These are phyloP conservation scores for Gallirallus australis DNA, from an alignment of 2,797 vertebrate genomes.

Conservation along the genomic window DNA sequence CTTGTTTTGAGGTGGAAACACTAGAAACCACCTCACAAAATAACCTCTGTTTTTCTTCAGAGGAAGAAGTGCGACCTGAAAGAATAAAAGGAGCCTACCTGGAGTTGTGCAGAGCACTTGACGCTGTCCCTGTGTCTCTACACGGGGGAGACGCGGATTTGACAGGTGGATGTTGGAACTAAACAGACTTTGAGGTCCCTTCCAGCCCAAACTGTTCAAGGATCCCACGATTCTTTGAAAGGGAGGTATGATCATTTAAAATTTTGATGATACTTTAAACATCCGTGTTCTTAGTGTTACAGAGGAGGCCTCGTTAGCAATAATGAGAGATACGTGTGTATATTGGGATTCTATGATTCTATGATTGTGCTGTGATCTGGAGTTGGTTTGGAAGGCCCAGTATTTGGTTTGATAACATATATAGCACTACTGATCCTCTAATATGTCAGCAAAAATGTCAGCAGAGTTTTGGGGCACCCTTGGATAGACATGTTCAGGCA, in stretches of 20 bases:
- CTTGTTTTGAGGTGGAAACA: not conserved
- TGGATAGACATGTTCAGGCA: not conserved
- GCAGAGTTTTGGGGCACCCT: not conserved
- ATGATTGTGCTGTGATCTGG: not conserved
- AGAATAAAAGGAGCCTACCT: too few species aligned
- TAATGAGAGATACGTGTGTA: not conserved
- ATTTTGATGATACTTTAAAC: not conserved
- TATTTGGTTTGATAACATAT: not conserved
- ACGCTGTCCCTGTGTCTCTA: too few species aligned
- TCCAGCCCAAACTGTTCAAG: too few species aligned
- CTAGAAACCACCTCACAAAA: too few species aligned
- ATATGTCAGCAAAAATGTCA: not conserved
- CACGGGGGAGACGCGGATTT: too few species aligned
- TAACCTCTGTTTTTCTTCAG: not conserved
- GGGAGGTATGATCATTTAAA: not conserved
- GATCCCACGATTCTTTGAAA: too few species aligned
- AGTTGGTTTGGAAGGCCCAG: not conserved
- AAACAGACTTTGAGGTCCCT: too few species aligned
- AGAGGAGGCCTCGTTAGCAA: not conserved
- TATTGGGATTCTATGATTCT: not conserved
- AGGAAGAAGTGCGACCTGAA: not conserved
- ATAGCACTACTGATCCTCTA: not conserved
- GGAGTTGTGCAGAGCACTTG: too few species aligned
- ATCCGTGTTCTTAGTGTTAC: not conserved
- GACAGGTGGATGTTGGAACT: too few species aligned